A percentile compares a stretch with the other conserved stretches of the same genome.
These are phyloP conservation scores for Eptesicus fuscus DNA, from an alignment of 2,113 vertebrate genomes.

Conservation along the genomic window DNA sequence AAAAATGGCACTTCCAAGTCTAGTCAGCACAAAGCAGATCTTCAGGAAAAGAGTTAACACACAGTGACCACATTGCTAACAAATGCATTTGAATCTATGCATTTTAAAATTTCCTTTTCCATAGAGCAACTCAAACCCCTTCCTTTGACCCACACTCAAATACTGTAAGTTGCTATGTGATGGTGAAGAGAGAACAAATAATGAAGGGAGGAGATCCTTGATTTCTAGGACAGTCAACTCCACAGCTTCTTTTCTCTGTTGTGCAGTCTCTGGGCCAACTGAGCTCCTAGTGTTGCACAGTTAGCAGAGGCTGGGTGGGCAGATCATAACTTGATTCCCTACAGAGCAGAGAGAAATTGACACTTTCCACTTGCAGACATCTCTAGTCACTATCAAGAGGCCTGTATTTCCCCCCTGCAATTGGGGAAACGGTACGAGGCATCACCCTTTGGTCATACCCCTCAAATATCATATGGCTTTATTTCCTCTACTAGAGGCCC, in stretches of 20 bases:
- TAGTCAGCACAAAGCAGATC: background rate
- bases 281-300: background rate
- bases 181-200: background rate
- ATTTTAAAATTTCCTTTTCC: background rate
- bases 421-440: background rate
- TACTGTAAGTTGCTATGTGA: background rate
- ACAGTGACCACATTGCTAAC: background rate
- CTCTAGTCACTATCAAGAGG: background rate
- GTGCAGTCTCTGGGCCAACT: background rate
- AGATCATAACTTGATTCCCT: background rate
- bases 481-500: background rate
- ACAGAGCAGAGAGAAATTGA: background rate
- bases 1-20: background rate
- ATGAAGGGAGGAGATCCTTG: background rate
- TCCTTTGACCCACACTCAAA: background rate
- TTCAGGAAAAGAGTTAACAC: background rate
- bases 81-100: background rate
- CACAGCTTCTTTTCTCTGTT: background rate
- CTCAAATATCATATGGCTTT: background rate
- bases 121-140: background rate
- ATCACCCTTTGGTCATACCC: background rate
- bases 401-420: background rate
- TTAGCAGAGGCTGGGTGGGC: background rate
- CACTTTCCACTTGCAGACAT: background rate
- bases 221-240: background rate